Evolutionary conservation across 1,140 invertebrate genomes (phyloP).

Genomic region (Platyscapa corneri): DNA sequence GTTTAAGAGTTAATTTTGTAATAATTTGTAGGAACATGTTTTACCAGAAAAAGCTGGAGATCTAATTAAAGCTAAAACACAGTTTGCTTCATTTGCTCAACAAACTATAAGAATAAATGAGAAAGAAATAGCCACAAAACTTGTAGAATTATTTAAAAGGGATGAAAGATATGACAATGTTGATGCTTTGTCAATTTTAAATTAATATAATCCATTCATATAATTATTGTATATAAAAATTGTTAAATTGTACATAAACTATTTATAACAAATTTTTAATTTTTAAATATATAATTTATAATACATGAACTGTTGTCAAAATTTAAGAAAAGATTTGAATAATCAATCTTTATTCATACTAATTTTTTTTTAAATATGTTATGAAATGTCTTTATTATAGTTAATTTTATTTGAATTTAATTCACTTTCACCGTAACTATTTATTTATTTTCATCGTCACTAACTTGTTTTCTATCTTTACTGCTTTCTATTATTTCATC

Average conservation of each 20-base stretch:
- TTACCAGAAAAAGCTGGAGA: constrained; percentile 71
- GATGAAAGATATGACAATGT: constrained; percentile 61
- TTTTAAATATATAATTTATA: constrained; percentile 47
- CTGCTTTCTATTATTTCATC: constrained; percentile 11
- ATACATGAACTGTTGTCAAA: neutral
- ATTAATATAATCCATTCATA: constrained; percentile 18
- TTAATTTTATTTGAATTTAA: neutral
- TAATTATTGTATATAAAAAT: constrained; percentile 37
- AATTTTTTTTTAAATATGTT: neutral
- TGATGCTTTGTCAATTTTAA: constrained; percentile 48
- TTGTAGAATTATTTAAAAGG: constrained; percentile 65
- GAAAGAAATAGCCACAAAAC: constrained; percentile 61
- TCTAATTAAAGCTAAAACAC: constrained; percentile 66
- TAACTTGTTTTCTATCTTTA: neutral
- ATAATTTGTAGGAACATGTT: constrained; percentile 67
- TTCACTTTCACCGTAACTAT: neutral
- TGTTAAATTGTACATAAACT: constrained; percentile 45
- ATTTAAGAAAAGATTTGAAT: neutral
- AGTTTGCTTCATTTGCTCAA: constrained; percentile 61
- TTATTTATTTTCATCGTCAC: neutral
- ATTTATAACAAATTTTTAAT: constrained; percentile 36
- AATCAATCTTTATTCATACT: constrained; percentile 5
- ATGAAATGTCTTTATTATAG: neutral
- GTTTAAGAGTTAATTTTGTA: constrained; percentile 6
- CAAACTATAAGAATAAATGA: constrained; percentile 58